Percentiles rank a stretch among this genome's conserved stretches.
These are phyloP conservation scores for Haliclona indistincta DNA, from an alignment of 37 sponge, comb jelly and placozoan genomes.

Conservation along the genomic window DNA sequence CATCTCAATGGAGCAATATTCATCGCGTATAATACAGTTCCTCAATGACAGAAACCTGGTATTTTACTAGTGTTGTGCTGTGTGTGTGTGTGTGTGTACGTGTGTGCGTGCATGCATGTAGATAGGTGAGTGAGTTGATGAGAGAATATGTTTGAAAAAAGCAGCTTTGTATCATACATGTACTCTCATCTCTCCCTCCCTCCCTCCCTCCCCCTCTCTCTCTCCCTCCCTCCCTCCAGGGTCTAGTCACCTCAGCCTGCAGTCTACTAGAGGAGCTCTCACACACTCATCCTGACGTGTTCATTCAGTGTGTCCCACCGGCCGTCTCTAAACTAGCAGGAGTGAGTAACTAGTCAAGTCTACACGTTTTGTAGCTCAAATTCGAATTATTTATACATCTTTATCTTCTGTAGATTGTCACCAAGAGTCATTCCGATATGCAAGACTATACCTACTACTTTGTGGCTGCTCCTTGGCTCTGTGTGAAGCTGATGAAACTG, in stretches of 20 bases:
- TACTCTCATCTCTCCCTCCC: neutral
- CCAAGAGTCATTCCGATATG: slow-evolving; percentile 53
- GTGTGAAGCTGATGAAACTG: slow-evolving; percentile 83
- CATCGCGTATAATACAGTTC: slow-evolving; percentile 73
- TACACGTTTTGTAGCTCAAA: slow-evolving; percentile 1
- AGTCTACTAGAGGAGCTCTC: slow-evolving; percentile 85
- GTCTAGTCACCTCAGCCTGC: slow-evolving; percentile 89
- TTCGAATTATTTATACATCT: neutral
- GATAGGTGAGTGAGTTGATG: slow-evolving; percentile 1
- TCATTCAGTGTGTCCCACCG: slow-evolving; percentile 57
- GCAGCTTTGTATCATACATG: neutral
- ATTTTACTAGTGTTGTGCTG: no score
- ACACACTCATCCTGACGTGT: slow-evolving; percentile 47
- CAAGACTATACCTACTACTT: slow-evolving; percentile 98
- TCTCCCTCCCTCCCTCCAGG: slow-evolving; percentile 39
- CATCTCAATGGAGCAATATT: slow-evolving; percentile 61
- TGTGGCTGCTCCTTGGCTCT: slow-evolving; percentile 94
- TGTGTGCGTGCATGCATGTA: slow-evolving; percentile 8
- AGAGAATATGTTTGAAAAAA: slow-evolving; percentile 1
- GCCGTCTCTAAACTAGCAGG: slow-evolving; percentile 73
- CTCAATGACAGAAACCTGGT: slow-evolving; percentile 87
- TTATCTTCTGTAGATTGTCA: slow-evolving; percentile 64
- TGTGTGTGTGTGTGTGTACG: slow-evolving; percentile 6
- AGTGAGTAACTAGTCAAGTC: slow-evolving; percentile 48
- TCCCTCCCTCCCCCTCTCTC: slow-evolving; percentile 8